These are phyloP conservation scores for Tachuris rubrigastra DNA, from an alignment of 2,113 vertebrate genomes.

Conservation along the genomic window DNA sequence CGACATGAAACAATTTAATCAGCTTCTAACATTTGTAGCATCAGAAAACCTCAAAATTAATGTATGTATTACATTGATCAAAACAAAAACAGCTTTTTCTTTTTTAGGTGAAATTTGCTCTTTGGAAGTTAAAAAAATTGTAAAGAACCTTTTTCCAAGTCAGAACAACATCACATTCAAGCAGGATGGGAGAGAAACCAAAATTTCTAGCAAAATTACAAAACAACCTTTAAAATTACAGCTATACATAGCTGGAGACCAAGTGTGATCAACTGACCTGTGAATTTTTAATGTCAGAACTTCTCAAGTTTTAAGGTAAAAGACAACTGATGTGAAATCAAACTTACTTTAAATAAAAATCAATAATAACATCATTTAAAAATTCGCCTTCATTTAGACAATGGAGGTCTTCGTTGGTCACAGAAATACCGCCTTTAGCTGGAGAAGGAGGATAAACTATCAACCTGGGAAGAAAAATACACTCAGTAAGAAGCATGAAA, in stretches of 20 bases:
- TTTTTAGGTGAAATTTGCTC: not conserved
- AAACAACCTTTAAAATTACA: not conserved
- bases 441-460: constrained; percentile 97
- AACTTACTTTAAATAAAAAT: constrained; percentile 99
- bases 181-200: not conserved
- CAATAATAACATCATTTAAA: constrained; percentile 98
- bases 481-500: not conserved
- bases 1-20: not conserved
- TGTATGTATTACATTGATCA: not conserved
- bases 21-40: not conserved
- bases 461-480: constrained; percentile 77
- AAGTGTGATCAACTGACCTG: not conserved
- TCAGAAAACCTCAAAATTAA: not conserved
- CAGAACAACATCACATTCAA: not conserved
- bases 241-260: not conserved
- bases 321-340: not conserved
- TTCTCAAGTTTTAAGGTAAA: not conserved
- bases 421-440: constrained; percentile 94
- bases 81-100: not conserved
- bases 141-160: not conserved
- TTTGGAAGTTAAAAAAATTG: not conserved
- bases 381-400: constrained; percentile 97
- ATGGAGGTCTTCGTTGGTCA: constrained; percentile 98
- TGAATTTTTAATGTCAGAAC: not conserved
- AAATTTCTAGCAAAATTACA: not conserved